Evolutionary conservation across 1,140 invertebrate genomes (phyloP), one percentile per base, ranked within the genome.

Genomic region (Penaeus japonicus): DNA sequence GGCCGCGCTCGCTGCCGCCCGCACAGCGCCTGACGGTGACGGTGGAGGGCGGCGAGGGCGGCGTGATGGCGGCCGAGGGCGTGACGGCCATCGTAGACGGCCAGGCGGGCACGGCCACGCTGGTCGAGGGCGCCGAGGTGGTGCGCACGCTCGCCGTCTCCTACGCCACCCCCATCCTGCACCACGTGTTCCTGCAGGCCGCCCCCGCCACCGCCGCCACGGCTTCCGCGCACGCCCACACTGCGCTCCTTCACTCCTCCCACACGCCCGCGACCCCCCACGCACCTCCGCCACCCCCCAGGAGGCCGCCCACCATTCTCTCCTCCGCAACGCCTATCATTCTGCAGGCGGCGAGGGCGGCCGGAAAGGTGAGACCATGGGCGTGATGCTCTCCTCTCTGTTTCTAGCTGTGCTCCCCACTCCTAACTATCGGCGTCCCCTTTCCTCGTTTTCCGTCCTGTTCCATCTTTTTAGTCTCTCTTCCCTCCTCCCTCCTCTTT

Each of bases 91-190:
- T 90, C 18, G 89, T 90, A 75, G 89, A 90, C 75, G 80, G 73
- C 7, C 85, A 83, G 35, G 57, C 87, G 22, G 90, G 86, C 57
- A 90, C 87, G 62, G 87, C 87, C 39, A 90, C 87, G 0, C 65
- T 90, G 22, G 87, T 90, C 55, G 87, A 89, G 73, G 90, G 90
- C 18, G 87, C 90, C 55, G 90, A 90, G 75, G 90, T 90, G 47
- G 90, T 90, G 24, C 73, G 87, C 35, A 89, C 90, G 18, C 81
- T 70, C 24, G 90, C 85, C 5, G 90, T 90, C 80, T 90, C 90
- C 27, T 90, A 90, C 79, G 90, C 90, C 39, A 90, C 90, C n/a
- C 90, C 90, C 80, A 90, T 90, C 81, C 73, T 90, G 54, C 90
- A 89, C 84, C 87, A 90, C 53, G 87, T 90, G 20, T 87, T 87